Evolutionary conservation across 2,888 invertebrate genomes (phyloP).

Genomic region (Dexiosoma caninum): DNA sequence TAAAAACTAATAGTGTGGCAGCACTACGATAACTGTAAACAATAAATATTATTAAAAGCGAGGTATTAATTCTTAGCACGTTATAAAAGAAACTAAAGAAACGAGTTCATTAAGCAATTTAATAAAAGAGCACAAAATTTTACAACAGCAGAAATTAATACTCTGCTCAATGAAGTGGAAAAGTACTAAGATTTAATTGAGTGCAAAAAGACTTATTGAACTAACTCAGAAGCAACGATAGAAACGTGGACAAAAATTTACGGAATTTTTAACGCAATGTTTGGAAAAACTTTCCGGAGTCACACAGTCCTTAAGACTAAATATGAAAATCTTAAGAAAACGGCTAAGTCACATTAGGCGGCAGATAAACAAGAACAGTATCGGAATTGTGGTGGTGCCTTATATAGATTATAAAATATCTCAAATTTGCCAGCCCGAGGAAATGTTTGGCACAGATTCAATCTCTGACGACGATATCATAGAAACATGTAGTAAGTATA

Average conservation of each 20-base stretch:
- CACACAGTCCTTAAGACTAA: not conserved
- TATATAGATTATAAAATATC: not conserved
- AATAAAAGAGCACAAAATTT: not conserved
- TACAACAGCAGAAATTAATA: not conserved
- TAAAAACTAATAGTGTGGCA: too few species aligned
- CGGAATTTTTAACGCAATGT: too few species aligned
- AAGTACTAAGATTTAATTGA: not conserved
- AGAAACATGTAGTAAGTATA: not conserved
- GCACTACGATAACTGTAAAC: too few species aligned
- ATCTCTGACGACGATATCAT: not conserved
- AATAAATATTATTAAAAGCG: too few species aligned
- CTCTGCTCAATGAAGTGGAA: not conserved
- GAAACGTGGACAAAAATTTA: not conserved
- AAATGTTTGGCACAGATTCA: not conserved
- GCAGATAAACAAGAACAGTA: not conserved
- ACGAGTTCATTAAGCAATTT: too few species aligned
- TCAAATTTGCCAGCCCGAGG: not conserved
- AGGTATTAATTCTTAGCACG: too few species aligned
- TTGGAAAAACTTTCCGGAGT: too few species aligned
- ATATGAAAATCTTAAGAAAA: not conserved
- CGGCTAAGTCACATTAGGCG: not conserved
- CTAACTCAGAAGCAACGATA: not conserved
- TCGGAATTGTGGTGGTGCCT: not conserved
- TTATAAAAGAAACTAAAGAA: too few species aligned
- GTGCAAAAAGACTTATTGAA: not conserved